These are phyloP conservation scores for Cololabis saira DNA, from an alignment of 2,113 vertebrate genomes.

Conservation along the genomic window DNA sequence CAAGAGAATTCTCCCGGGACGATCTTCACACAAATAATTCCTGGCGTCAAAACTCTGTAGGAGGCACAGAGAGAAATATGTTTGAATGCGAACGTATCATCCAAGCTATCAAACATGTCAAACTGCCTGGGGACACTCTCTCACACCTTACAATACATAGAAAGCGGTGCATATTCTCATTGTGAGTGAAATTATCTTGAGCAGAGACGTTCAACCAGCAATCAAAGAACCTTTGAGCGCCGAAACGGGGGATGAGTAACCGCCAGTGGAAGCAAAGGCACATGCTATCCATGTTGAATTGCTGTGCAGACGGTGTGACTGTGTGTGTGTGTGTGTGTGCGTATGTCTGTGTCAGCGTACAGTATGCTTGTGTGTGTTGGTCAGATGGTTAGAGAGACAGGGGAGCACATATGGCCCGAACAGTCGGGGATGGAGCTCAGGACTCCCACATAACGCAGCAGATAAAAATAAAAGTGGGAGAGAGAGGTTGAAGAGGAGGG, in stretches of 20 bases:
- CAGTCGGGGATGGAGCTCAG: conserved; percentile 61
- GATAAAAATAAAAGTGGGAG: conserved; percentile 63
- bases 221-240: conserved; percentile 15
- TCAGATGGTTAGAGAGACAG: conserved; percentile 48
- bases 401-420: conserved; percentile 67
- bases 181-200: conserved; percentile 4
- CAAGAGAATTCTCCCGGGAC: conserved; percentile 3
- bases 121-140: not conserved
- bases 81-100: not conserved
- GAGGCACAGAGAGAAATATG: conserved; percentile 9
- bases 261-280: conserved; percentile 31
- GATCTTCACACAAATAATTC: conserved; percentile 17
- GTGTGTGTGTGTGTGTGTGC: too few species aligned
- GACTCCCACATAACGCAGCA: conserved; percentile 65
- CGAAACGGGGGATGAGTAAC: conserved; percentile 21
- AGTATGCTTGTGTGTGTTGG: conserved; percentile 41
- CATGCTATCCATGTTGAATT: conserved; percentile 45
- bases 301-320: conserved; percentile 24
- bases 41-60: conserved; percentile 16
- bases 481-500: conserved; percentile 1
- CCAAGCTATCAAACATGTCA: conserved; percentile 4
- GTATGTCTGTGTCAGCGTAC: conserved; percentile 32
- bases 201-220: not conserved
- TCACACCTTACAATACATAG: not conserved
- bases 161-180: not conserved